Conservation (phyloP, 1,140 invertebrate genomes). For the Heliconius nattereri region DNA sequence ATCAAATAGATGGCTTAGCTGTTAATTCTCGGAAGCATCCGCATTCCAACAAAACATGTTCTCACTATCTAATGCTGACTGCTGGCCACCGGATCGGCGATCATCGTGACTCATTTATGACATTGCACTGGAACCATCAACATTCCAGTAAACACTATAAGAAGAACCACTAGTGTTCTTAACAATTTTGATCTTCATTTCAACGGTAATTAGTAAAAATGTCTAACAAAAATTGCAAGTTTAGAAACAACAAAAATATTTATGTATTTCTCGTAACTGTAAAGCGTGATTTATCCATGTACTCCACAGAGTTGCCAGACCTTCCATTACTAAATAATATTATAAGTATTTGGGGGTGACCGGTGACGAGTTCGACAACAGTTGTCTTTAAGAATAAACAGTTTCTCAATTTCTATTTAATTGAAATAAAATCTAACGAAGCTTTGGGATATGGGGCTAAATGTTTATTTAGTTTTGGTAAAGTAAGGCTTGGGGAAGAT, state of each 20-base stretch:
- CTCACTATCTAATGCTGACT: slow-evolving; percentile 58
- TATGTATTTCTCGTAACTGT: not conserved
- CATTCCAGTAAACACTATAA: slow-evolving; percentile 60
- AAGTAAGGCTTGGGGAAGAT: too few relatives aligned
- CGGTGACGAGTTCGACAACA: too few relatives aligned
- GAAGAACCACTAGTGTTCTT: slow-evolving; percentile 14
- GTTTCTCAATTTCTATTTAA: too few relatives aligned
- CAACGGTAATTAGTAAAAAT: not conserved
- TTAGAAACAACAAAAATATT: not conserved
- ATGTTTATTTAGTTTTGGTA: too few relatives aligned
- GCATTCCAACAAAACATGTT: slow-evolving; percentile 67
- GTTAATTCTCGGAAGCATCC: slow-evolving; percentile 69
- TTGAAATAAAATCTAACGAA: too few relatives aligned
- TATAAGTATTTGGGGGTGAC: too few relatives aligned
- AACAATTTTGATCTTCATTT: not conserved
- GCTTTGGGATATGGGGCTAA: too few relatives aligned
- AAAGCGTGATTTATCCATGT: too few relatives aligned
- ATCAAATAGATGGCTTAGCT: slow-evolving; percentile 44
- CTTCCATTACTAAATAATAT: too few relatives aligned
- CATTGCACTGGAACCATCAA: slow-evolving; percentile 69
- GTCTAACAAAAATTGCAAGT: not conserved
- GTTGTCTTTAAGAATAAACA: too few relatives aligned
- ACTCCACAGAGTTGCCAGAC: too few relatives aligned
- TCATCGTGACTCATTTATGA: slow-evolving; percentile 68
- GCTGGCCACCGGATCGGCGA: slow-evolving; percentile 47